A percentile compares a stretch with the other conserved stretches of the same genome.
Evolutionary conservation across 1,140 invertebrate species (phyloP).

Genomic region (Drosophila nannoptera): DNA sequence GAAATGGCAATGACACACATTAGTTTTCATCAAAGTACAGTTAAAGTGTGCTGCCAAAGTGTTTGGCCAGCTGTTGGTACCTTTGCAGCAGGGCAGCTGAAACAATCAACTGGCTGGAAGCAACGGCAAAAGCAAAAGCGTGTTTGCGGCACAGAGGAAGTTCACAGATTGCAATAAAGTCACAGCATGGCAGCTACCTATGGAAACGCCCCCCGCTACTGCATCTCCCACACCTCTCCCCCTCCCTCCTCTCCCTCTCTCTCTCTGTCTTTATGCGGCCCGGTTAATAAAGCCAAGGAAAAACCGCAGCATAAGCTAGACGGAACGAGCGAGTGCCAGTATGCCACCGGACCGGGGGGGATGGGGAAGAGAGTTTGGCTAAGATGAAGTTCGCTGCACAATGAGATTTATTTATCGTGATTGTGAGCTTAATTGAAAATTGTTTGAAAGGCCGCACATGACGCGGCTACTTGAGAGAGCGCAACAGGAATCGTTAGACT

Average conservation of each 20-base stretch:
- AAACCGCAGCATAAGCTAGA: conserved; percentile 62
- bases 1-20: too few relatives aligned
- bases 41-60: not conserved
- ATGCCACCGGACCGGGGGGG: not conserved
- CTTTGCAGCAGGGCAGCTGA: conserved; percentile 20
- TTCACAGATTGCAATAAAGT: conserved; percentile 57
- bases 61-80: not conserved
- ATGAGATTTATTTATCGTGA: conserved; percentile 77
- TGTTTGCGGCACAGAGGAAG: conserved; percentile 57
- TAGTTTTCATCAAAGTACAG: not conserved
- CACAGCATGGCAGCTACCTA: conserved; percentile 49
- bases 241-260: too few relatives aligned
- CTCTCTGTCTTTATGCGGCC: not conserved
- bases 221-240: not conserved
- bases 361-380: not conserved
- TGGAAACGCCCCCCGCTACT: conserved; percentile 20
- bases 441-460: conserved; percentile 54
- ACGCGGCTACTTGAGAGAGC: conserved; percentile 44
- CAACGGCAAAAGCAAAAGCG: conserved; percentile 76
- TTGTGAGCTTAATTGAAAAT: conserved; percentile 76
- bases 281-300: conserved; percentile 17
- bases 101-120: conserved; percentile 51
- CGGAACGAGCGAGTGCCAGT: conserved; percentile 6
- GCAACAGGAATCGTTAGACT: conserved; percentile 54
- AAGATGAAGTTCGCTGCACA: conserved; percentile 61